phyloP scores from a whole-genome alignment of 2,888 invertebrate genomes.

The Dusona sp. region DNA sequence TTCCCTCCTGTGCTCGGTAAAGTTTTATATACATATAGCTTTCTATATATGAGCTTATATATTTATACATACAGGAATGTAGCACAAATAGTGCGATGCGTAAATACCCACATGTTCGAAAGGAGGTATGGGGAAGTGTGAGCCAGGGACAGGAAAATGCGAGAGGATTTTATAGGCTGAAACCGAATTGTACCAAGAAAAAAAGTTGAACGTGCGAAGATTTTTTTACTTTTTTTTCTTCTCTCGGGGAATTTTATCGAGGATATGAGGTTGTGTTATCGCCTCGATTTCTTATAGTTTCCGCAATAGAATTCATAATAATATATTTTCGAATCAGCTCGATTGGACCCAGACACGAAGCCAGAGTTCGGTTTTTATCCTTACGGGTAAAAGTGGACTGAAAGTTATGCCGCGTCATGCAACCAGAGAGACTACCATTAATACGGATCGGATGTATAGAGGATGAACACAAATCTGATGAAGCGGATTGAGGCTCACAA shows the following conservation, averaged over 20 bases:
- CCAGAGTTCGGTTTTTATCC: conserved; percentile 25
- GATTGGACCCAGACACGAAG: conserved; percentile 73
- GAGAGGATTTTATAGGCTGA: conserved; percentile 6
- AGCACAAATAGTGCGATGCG: conserved; percentile 1
- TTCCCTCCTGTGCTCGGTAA: conserved; percentile 46
- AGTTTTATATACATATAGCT: conserved; percentile 6
- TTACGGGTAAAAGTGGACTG: conserved; percentile 26
- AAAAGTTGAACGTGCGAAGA: conserved; percentile 7
- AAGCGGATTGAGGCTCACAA: conserved; percentile 1
- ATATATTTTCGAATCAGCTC: conserved; percentile 79
- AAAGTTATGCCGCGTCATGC: conserved; percentile 28
- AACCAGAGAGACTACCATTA: conserved; percentile 23
- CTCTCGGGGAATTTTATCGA: conserved; percentile 10
- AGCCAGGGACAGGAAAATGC: conserved; percentile 6
- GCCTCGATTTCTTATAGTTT: conserved; percentile 60
- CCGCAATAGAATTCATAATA: conserved; percentile 76
- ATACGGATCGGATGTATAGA: conserved; percentile 18
- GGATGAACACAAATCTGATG: conserved; percentile 10
- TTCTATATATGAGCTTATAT: not conserved
- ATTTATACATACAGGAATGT: not conserved
- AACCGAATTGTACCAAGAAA: conserved; percentile 7
- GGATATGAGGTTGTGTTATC: not conserved
- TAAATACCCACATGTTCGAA: conserved; percentile 2
- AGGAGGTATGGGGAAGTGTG: not conserved
- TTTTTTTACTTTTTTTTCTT: not conserved